A percentile compares a stretch with the other conserved stretches of the same genome.
Evolutionary conservation across 1,140 invertebrate species (phyloP).

Genomic region (Bombus difficillimus): DNA sequence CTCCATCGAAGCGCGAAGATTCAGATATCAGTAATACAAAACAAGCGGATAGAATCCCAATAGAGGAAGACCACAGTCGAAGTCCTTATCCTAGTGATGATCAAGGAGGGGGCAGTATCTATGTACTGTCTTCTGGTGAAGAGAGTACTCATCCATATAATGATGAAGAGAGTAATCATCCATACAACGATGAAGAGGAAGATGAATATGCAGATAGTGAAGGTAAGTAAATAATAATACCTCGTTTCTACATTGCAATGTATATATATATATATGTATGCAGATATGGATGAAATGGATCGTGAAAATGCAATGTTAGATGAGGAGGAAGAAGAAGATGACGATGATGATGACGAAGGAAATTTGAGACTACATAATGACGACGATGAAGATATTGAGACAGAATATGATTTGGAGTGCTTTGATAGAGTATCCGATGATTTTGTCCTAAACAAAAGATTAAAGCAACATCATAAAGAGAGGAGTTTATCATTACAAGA

Average conservation of each 20-base stretch:
- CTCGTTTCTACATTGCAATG: background rate
- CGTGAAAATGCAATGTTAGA: slow-evolving; percentile 43
- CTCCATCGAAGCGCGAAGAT: slow-evolving; percentile 63
- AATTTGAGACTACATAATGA: slow-evolving; percentile 39
- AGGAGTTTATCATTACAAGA: slow-evolving; percentile 78
- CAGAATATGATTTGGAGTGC: slow-evolving; percentile 64
- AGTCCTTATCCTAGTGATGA: slow-evolving; percentile 65
- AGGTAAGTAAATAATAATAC: slow-evolving; percentile 40
- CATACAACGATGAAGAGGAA: slow-evolving; percentile 69
- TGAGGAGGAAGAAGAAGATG: slow-evolving; percentile 65
- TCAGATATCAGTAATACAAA: slow-evolving; percentile 52
- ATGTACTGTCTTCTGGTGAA: slow-evolving; percentile 69
- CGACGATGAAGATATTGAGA: slow-evolving; percentile 62
- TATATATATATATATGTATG: background rate
- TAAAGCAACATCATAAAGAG: slow-evolving; percentile 70
- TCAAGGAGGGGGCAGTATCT: slow-evolving; percentile 71
- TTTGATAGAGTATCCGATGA: slow-evolving; percentile 77
- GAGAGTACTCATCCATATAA: slow-evolving; percentile 60
- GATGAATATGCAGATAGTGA: slow-evolving; percentile 64
- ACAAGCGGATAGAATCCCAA: slow-evolving; percentile 38
- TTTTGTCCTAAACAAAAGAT: slow-evolving; percentile 68
- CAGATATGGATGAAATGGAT: slow-evolving; percentile 64
- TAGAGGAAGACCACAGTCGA: slow-evolving; percentile 39
- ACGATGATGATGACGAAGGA: slow-evolving; percentile 65
- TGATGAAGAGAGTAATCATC: slow-evolving; percentile 66